Evolutionary conservation across 2,888 invertebrate species (phyloP), one percentile per base, ranked within the genome.

Genomic region (Caenorhabditis doughertyi): DNA sequence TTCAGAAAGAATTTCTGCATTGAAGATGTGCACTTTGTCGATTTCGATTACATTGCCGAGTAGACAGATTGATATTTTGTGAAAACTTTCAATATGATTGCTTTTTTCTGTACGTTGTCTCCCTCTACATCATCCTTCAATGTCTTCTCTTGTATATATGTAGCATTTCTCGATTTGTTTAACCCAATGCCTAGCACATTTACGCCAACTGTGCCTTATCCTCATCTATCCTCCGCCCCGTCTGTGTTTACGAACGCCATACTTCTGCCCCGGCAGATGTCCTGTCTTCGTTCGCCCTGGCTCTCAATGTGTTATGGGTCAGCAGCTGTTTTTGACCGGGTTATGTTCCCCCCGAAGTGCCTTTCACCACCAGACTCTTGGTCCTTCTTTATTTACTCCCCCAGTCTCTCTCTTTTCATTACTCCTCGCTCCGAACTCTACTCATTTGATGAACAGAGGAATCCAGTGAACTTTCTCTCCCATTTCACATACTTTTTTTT

Each of bases 291-390:
- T 64, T 62, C 58, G 11, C 1, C 23, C 51, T 21, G 70, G 44
- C 44, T 58, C 72, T 18, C 74, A 65, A n/a, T 7, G 49, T 51
- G 62, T 64, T 73, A 55, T 77, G 68, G 77, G 68, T 68, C 77
- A 68, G 68, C 77, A 77, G 77, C 60, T 77, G 77, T 77, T 68
- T 77, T 77, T 77, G 53, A 51, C 60, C 77, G 67, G 29, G 60
- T 77, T 62, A 35, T 64, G 49, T 44, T n/a, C n/a, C n/a, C 42
- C 64, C 64, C 58, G 56, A 13, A 29, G 11, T 39, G 67, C 67
- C 67, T 76, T 76, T 74, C 74, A 74, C 47, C 67, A 35, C 32
- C 51, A 51, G 32, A 32, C 77, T 51, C 62, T 62, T 62, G 68
- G 60, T 42, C 35, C 51, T 39, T 32, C 32, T 27, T 44, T 35